Percentiles rank a stretch among this genome's conserved stretches.
These are phyloP conservation scores for Catocala nupta DNA, from an alignment of 2,888 invertebrate genomes.

Conservation along the genomic window DNA sequence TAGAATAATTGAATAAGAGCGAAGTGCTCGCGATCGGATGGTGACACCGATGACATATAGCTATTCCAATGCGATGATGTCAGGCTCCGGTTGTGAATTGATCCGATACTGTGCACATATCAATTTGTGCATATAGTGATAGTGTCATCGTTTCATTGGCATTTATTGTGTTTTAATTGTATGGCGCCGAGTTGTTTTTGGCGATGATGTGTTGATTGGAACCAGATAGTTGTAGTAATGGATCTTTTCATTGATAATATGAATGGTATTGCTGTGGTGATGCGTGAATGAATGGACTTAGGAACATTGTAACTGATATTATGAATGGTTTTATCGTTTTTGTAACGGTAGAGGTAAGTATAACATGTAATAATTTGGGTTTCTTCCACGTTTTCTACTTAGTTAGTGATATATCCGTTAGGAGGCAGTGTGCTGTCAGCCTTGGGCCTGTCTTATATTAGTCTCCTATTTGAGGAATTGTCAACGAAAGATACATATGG, in stretches of 20 bases:
- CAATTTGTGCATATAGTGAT: slow-evolving; percentile 70
- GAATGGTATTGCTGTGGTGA: slow-evolving; percentile 25
- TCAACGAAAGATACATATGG: too few relatives aligned
- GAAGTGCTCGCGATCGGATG: slow-evolving; percentile 68
- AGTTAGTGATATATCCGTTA: too few relatives aligned
- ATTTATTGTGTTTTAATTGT: slow-evolving; percentile 63
- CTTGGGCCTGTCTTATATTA: too few relatives aligned
- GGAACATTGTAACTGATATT: too few relatives aligned
- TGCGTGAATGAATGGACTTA: slow-evolving; percentile 21
- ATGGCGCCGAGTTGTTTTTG: slow-evolving; percentile 47
- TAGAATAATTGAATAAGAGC: slow-evolving; percentile 79
- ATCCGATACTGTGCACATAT: slow-evolving; percentile 66
- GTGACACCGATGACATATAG: slow-evolving; percentile 26
- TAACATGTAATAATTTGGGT: too few relatives aligned
- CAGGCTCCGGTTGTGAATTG: slow-evolving; percentile 61
- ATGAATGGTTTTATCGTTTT: too few relatives aligned
- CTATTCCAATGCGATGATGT: slow-evolving; percentile 37
- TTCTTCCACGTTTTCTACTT: too few relatives aligned
- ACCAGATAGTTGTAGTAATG: slow-evolving; percentile 9
- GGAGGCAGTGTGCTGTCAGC: too few relatives aligned
- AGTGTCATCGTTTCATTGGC: slow-evolving; percentile 67
- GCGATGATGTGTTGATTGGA: slow-evolving; percentile 21
- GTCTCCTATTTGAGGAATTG: too few relatives aligned
- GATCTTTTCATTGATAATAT: slow-evolving; percentile 26
- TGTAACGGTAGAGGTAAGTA: too few relatives aligned